A percentile compares a stretch with the other conserved stretches of the same genome.
These are phyloP conservation scores for Neoarius graeffei DNA, from an alignment of 2,113 vertebrate genomes.

Conservation along the genomic window DNA sequence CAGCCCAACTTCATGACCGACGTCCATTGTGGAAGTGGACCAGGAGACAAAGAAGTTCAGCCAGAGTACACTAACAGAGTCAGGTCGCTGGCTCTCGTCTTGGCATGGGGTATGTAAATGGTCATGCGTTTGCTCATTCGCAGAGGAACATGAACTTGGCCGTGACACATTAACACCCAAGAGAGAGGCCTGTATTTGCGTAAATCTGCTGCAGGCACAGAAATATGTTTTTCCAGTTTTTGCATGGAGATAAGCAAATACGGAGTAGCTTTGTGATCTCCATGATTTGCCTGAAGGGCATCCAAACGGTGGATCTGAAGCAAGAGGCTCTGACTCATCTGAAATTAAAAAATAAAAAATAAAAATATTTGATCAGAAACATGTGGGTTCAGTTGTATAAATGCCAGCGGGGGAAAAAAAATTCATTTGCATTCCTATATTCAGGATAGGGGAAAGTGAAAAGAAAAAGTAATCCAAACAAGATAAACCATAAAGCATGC, in stretches of 20 bases:
- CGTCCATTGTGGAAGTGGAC: constrained; percentile 45
- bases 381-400: constrained; percentile 54
- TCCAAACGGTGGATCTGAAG: constrained; percentile 53
- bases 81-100: constrained; percentile 29
- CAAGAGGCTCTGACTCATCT: constrained; percentile 53
- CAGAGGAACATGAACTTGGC: constrained; percentile 27
- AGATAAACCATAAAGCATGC: constrained; percentile 15
- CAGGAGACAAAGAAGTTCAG: constrained; percentile 54
- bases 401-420: neutral
- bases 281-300: constrained; percentile 60
- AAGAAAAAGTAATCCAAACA: constrained; percentile 17
- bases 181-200: constrained; percentile 38
- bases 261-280: constrained; percentile 53
- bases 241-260: constrained; percentile 46
- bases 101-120: constrained; percentile 19
- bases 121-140: constrained; percentile 35
- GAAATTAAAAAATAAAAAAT: constrained; percentile 35
- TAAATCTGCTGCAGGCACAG: constrained; percentile 51
- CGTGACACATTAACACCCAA: constrained; percentile 37
- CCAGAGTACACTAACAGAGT: constrained; percentile 44
- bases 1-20: constrained; percentile 45
- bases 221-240: constrained; percentile 44
- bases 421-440: constrained; percentile 38
- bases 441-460: constrained; percentile 15
- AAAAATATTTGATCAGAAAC: constrained; percentile 49